Percentiles rank a stretch among this genome's conserved stretches.
phyloP scores from a whole-genome alignment of 2,888 invertebrate species.

The Eupeodes luniger region DNA sequence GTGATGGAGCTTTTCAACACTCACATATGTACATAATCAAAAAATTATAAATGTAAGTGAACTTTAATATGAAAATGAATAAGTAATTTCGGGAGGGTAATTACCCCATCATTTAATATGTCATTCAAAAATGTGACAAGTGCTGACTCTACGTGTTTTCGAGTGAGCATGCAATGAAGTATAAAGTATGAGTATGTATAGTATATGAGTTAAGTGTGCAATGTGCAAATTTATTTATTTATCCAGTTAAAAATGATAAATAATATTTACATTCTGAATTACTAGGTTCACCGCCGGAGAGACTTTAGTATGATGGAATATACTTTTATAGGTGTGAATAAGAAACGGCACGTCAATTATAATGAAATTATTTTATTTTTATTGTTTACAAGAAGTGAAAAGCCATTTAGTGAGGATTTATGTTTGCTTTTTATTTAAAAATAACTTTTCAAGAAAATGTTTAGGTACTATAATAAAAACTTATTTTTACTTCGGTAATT shows the following conservation, averaged over 20 bases:
- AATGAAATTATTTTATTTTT: not conserved
- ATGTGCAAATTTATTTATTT: slow-evolving; percentile 36
- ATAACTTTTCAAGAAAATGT: slow-evolving; percentile 1
- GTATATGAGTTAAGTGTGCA: slow-evolving; percentile 7
- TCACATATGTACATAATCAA: not conserved
- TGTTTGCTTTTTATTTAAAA: not conserved
- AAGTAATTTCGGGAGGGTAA: slow-evolving; percentile 11
- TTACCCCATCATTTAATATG: slow-evolving; percentile 4
- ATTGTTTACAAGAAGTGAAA: slow-evolving; percentile 20
- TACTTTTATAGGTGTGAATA: slow-evolving; percentile 39
- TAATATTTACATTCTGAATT: slow-evolving; percentile 31
- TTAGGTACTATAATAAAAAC: not conserved
- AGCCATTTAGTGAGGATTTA: not conserved
- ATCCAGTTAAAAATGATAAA: slow-evolving; percentile 39
- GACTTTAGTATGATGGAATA: slow-evolving; percentile 20
- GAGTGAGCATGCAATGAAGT: not conserved
- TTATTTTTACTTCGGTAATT: no score
- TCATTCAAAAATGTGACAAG: not conserved
- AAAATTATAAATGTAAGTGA: not conserved
- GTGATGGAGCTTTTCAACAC: not conserved
- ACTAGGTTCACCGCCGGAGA: slow-evolving; percentile 25
- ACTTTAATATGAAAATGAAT: not conserved
- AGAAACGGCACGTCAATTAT: slow-evolving; percentile 29
- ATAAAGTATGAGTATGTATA: no score
- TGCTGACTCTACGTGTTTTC: not conserved